These are phyloP conservation scores for Grus americana DNA, from an alignment of 2,113 vertebrate genomes.

Conservation along the genomic window DNA sequence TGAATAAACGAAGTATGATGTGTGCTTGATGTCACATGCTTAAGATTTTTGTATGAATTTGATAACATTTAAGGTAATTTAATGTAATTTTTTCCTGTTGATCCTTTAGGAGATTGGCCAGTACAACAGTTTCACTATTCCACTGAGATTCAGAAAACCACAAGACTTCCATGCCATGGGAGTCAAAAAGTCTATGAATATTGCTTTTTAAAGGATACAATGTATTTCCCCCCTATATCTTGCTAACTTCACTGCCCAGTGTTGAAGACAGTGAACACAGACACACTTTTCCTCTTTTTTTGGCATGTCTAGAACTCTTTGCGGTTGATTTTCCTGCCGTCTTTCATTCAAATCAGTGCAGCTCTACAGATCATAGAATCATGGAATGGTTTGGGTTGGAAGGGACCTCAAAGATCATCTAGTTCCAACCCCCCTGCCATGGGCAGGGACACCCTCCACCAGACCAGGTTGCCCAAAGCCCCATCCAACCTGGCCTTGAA, in stretches of 20 bases:
- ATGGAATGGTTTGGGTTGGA: no score
- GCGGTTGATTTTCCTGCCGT: not conserved
- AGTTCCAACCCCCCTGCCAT: no score
- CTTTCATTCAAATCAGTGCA: not conserved
- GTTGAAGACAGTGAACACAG: not conserved
- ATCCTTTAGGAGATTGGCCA: not conserved
- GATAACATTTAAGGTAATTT: not conserved
- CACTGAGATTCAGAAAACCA: not conserved
- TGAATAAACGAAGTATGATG: not conserved
- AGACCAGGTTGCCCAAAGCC: no score
- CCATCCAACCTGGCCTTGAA: no score
- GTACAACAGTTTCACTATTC: not conserved
- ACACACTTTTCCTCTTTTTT: not conserved
- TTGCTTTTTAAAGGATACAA: not conserved
- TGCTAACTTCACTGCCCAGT: not conserved
- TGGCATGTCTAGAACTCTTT: not conserved
- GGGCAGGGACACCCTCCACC: no score
- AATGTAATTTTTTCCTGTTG: not conserved
- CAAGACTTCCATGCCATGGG: not conserved
- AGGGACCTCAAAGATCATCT: no score
- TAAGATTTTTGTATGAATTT: conserved; percentile 3
- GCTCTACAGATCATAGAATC: not conserved
- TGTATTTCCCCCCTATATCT: not conserved
- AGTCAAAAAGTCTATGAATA: not conserved
- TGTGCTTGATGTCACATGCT: not conserved